phyloP scores from a whole-genome alignment of 2,888 invertebrate species.

The Pandemis heparana region DNA sequence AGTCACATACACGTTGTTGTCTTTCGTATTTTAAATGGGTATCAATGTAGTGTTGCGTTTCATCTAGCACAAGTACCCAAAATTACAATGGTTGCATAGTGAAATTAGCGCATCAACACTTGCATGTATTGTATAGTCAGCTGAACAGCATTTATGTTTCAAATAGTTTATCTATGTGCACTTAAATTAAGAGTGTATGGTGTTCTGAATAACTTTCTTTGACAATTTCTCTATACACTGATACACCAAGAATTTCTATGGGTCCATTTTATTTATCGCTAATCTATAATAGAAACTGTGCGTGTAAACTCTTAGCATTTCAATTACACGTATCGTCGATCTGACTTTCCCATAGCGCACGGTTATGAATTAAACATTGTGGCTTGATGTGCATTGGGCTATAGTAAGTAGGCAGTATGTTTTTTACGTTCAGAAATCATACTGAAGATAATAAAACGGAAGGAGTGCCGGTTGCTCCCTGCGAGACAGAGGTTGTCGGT shows the following conservation, averaged over 20 bases:
- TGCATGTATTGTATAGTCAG: too few species aligned
- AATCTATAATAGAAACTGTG: slow-evolving; percentile 16
- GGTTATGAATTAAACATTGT: slow-evolving; percentile 38
- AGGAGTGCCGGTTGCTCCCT: too few species aligned
- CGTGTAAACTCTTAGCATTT: slow-evolving; percentile 24
- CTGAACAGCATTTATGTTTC: neutral
- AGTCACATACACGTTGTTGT: too few species aligned
- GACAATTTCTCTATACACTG: neutral
- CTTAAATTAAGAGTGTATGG: neutral
- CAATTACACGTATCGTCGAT: slow-evolving; percentile 37
- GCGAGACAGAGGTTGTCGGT: too few species aligned
- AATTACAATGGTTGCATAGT: neutral
- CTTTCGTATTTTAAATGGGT: too few species aligned
- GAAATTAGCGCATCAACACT: neutral
- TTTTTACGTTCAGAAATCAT: too few species aligned
- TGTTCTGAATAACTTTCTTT: neutral
- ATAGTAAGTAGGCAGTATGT: neutral
- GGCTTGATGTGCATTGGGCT: slow-evolving; percentile 15
- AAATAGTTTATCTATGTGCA: neutral
- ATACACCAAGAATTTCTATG: slow-evolving; percentile 1
- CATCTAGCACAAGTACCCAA: too few species aligned
- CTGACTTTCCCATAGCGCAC: slow-evolving; percentile 39
- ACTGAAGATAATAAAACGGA: too few species aligned
- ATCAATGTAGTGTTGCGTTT: too few species aligned
- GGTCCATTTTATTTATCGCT: neutral